Conservation (phyloP, 1,140 invertebrate genomes). For the Dreissena polymorpha region DNA sequence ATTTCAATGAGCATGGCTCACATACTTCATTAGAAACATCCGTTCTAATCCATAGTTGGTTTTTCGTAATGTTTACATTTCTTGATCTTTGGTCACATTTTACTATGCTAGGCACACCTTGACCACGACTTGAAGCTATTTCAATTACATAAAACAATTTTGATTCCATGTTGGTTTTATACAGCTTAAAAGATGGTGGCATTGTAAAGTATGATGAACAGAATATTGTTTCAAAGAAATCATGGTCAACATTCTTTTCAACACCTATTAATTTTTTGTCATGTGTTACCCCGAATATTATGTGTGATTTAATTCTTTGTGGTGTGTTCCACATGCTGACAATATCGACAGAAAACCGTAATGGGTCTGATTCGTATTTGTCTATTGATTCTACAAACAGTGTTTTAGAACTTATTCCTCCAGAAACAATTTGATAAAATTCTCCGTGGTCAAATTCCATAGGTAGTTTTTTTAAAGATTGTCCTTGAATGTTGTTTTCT, state of each 20-base stretch:
- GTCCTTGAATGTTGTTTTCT: background rate
- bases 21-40: background rate
- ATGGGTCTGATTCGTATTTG: conserved; percentile 7
- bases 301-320: conserved; percentile 27
- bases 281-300: conserved; percentile 25
- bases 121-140: conserved; percentile 35
- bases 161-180: background rate
- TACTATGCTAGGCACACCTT: conserved; percentile 34
- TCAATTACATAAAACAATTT: conserved; percentile 37
- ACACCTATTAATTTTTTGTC: background rate
- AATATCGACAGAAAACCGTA: conserved; percentile 12
- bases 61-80: background rate
- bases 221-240: conserved; percentile 17
- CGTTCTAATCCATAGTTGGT: conserved; percentile 15
- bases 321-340: conserved; percentile 51
- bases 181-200: conserved; percentile 12
- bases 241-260: conserved; percentile 3
- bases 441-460: background rate
- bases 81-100: conserved; percentile 1
- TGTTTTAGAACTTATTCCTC: background rate
- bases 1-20: background rate
- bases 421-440: conserved; percentile 5
- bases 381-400: conserved; percentile 8
- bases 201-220: conserved; percentile 6
- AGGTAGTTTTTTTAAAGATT: background rate